Conservation (phyloP, 2,888 invertebrate species). For the Pristionchus japonicus region DNA sequence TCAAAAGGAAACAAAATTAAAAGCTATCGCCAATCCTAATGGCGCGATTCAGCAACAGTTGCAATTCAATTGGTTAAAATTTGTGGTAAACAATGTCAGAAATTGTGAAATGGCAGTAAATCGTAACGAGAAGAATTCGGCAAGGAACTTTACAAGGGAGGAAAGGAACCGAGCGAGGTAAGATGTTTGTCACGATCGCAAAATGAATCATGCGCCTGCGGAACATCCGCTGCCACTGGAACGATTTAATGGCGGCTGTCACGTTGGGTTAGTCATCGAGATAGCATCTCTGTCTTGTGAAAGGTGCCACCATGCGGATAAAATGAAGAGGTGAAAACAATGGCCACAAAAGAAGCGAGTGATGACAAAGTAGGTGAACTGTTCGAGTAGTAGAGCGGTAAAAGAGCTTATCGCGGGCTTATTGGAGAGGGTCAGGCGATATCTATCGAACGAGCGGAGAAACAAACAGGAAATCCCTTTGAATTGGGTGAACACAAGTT, state of each 20-base stretch:
- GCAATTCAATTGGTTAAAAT: no score
- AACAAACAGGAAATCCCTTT: no score
- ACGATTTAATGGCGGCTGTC: constrained; percentile 28
- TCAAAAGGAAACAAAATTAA: no score
- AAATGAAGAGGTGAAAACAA: neutral
- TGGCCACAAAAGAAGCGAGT: neutral
- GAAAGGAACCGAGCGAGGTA: neutral
- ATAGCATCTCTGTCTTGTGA: neutral
- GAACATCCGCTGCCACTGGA: neutral
- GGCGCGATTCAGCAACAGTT: no score
- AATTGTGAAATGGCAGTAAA: neutral
- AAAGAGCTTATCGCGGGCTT: no score
- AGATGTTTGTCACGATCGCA: constrained; percentile 38
- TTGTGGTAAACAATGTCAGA: neutral
- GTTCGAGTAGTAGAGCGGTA: no score
- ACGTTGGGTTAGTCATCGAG: neutral
- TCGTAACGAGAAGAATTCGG: neutral
- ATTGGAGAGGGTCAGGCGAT: no score
- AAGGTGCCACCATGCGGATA: neutral
- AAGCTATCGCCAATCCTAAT: no score
- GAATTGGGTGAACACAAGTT: no score
- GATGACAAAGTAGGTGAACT: neutral
- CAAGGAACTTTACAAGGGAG: neutral
- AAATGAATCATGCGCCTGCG: constrained; percentile 26
- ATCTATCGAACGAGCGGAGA: no score